These are phyloP conservation scores for Chaenocephalus aceratus DNA, from an alignment of 2,113 vertebrate genomes.

Conservation along the genomic window DNA sequence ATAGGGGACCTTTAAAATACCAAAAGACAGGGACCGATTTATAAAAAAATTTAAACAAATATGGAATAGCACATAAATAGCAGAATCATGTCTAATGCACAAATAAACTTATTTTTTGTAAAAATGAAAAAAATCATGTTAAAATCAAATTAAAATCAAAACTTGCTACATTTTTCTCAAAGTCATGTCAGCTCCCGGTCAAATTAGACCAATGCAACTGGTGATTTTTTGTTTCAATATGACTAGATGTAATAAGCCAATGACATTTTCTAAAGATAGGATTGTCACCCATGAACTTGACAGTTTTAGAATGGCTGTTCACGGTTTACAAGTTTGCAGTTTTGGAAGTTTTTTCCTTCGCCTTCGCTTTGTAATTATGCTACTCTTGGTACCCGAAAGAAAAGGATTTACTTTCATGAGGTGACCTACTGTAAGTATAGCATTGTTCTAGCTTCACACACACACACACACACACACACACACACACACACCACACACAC, in stretches of 20 bases:
- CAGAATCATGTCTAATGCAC: neutral
- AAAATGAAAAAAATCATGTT: neutral
- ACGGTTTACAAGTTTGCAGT: neutral
- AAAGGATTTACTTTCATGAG: conserved; percentile 16
- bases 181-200: neutral
- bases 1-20: too few species aligned
- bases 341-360: neutral
- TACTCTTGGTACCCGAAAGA: neutral
- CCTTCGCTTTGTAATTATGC: conserved; percentile 11
- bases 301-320: neutral
- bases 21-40: too few species aligned
- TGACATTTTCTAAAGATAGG: neutral
- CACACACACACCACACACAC: neutral
- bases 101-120: neutral
- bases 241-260: neutral
- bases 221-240: neutral
- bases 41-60: too few species aligned
- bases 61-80: too few species aligned
- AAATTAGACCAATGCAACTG: neutral
- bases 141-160: neutral
- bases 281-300: neutral
- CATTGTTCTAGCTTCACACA: conserved; percentile 4
- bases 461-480: conserved; percentile 4
- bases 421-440: conserved; percentile 37
- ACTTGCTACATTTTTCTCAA: neutral